Conservation (phyloP, 1,140 invertebrate genomes). For the Catajapyx aquilonaris region DNA sequence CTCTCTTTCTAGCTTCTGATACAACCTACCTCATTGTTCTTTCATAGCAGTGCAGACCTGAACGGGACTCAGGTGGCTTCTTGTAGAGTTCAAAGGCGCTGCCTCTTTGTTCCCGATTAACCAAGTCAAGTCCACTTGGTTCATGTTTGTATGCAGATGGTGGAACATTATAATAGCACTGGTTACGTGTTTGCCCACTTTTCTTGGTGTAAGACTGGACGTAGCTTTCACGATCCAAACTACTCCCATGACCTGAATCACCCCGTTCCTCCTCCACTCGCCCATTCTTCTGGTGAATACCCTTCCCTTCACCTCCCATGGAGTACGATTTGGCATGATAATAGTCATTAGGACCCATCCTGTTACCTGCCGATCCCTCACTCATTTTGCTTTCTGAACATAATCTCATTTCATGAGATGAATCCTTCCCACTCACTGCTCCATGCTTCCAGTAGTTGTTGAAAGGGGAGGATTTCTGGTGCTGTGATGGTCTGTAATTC, state of each 20-base stretch:
- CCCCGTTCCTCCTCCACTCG: slow-evolving; percentile 14
- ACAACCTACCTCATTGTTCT: slow-evolving; percentile 1
- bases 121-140: slow-evolving; percentile 39
- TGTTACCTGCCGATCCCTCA: slow-evolving; percentile 11
- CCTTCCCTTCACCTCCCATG: slow-evolving; percentile 3
- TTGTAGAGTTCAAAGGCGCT: slow-evolving; percentile 87
- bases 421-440: slow-evolving; percentile 5
- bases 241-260: slow-evolving; percentile 26
- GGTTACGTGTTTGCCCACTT: slow-evolving; percentile 18
- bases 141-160: slow-evolving; percentile 29
- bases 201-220: slow-evolving; percentile 5
- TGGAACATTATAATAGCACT: slow-evolving; percentile 37
- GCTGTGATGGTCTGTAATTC: slow-evolving; percentile 60
- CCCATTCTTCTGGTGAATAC: slow-evolving; percentile 6
- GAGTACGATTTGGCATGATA: slow-evolving; percentile 10
- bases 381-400: slow-evolving; percentile 5
- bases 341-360: slow-evolving; percentile 1
- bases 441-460: slow-evolving; percentile 13
- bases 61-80: too few relatives aligned
- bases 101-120: slow-evolving; percentile 71
- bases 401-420: slow-evolving; percentile 3
- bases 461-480: too few relatives aligned
- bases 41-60: background rate
- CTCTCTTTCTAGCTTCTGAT: too few relatives aligned
- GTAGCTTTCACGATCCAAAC: slow-evolving; percentile 20